Base-by-base conservation (phyloP, 2,797 vertebrate genomes). In the Alosa sapidissima region DNA sequence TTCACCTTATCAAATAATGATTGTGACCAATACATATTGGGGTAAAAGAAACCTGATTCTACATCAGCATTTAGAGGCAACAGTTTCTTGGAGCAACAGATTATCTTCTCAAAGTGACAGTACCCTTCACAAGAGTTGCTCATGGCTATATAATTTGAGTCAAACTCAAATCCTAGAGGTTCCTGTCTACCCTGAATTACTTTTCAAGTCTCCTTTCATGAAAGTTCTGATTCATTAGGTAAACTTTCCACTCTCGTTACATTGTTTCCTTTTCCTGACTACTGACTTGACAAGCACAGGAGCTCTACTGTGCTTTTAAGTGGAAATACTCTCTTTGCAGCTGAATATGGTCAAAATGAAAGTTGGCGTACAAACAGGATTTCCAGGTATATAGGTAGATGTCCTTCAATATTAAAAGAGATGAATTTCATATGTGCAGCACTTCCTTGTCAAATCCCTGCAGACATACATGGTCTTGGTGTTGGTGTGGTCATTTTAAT, bases 371-470 rank as follows among this genome's bases (percentile, higher is more conserved):
- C 81, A 58, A 45, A 65, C 36, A 72, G 84, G 47, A 72, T 82
- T 81, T 78, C 78, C 60, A 41, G 83, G 60, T 9, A 62, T 82
- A 75, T 78, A 84, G 60, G 83, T 75, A 84, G 83, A 28, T 5
- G 60, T 85, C 81, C 60, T 81, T 87, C 62, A 81, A 78, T 65
- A 65, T 75, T 84, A 85, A 75, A 72, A 81, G 72, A 78, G 45
- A 78, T 78, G 16, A 88, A 85, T 81, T 55, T 87, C 65, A 78
- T 45, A 45, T 91, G 82, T 85, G 91, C 88, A 87, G 89, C 78
- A 81, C 81, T 81, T 62, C 83, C 85, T 88, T 92, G 86, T 72
- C 88, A 88, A 89, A 87, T 85, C 90, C 91, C 89, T 90, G 87
- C 88, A 90, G 36, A 78, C 72, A 21, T 45, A 78, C 41, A 78